phyloP scores from a whole-genome alignment of 2,888 invertebrate species.

The Pseudanteris insignis region DNA sequence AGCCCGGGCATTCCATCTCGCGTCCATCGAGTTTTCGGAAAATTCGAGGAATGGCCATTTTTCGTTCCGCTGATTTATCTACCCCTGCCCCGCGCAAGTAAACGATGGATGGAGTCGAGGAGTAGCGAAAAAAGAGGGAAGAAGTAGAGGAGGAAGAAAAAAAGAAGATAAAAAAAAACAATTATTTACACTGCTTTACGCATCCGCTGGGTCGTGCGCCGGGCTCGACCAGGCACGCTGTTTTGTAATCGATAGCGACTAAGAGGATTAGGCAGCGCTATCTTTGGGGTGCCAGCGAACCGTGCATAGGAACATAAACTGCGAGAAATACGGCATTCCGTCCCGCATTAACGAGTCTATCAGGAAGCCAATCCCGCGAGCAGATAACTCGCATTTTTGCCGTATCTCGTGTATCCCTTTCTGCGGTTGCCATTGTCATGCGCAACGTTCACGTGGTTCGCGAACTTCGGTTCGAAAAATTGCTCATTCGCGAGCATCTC shows the following conservation, averaged over 20 bases:
- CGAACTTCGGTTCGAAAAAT: no score
- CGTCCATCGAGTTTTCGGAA: conserved; percentile 1
- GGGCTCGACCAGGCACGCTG: conserved; percentile 11
- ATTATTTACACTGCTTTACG: conserved; percentile 25
- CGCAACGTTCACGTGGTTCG: no score
- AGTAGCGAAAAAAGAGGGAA: no score
- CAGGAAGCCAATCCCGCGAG: conserved; percentile 8
- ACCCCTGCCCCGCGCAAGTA: background rate
- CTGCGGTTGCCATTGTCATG: no score
- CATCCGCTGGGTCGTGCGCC: conserved; percentile 11
- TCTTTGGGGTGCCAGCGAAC: conserved; percentile 29
- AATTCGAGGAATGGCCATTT: conserved; percentile 2
- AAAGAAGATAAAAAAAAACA: background rate
- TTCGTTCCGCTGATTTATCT: background rate
- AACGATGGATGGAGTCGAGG: conserved; percentile 1
- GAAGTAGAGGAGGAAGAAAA: no score
- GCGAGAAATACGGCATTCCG: conserved; percentile 49
- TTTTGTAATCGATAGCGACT: conserved; percentile 31
- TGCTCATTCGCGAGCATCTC: no score
- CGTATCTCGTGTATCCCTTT: no score
- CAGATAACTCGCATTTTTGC: conserved; percentile 10
- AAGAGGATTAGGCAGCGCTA: conserved; percentile 35
- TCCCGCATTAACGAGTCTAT: conserved; percentile 42
- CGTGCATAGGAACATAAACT: conserved; percentile 53
- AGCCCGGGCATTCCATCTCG: background rate